phyloP scores from a whole-genome alignment of 2,113 vertebrate species.

The Chloropsis cyanopogon region DNA sequence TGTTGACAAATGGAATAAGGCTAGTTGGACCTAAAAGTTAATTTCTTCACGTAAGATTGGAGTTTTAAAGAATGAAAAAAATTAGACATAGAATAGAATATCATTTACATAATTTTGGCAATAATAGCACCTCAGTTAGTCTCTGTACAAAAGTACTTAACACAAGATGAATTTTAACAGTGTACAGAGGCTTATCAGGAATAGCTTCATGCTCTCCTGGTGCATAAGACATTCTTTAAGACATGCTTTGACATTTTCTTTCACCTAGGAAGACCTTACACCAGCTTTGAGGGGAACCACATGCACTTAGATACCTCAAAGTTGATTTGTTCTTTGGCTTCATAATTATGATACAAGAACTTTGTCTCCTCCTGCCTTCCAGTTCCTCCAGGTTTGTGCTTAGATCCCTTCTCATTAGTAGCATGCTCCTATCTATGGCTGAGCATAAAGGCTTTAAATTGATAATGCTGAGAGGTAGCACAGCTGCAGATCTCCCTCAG shows the following conservation, averaged over 20 bases:
- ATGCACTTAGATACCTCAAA: conserved; percentile 6
- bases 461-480: not conserved
- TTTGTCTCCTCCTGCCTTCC: not conserved
- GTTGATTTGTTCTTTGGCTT: conserved; percentile 44
- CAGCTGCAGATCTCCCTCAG: conserved; percentile 1
- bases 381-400: conserved; percentile 10
- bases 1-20: conserved; percentile 42
- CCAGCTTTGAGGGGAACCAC: conserved; percentile 22
- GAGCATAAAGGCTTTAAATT: not conserved
- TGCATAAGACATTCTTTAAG: not conserved
- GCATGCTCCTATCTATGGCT: conserved; percentile 23
- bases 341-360: not conserved
- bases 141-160: conserved; percentile 14
- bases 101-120: not conserved
- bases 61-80: conserved; percentile 27
- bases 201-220: conserved; percentile 7
- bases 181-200: conserved; percentile 40
- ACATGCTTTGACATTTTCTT: not conserved
- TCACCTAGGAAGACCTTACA: not conserved
- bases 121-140: conserved; percentile 20
- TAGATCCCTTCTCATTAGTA: conserved; percentile 9
- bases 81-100: conserved; percentile 10
- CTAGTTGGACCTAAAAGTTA: conserved; percentile 28
- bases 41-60: conserved; percentile 13
- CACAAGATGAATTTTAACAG: conserved; percentile 5